Percentiles rank a stretch among this genome's conserved stretches.
Conservation (phyloP, 2,888 invertebrate species). For the Pollenia amentaria region DNA sequence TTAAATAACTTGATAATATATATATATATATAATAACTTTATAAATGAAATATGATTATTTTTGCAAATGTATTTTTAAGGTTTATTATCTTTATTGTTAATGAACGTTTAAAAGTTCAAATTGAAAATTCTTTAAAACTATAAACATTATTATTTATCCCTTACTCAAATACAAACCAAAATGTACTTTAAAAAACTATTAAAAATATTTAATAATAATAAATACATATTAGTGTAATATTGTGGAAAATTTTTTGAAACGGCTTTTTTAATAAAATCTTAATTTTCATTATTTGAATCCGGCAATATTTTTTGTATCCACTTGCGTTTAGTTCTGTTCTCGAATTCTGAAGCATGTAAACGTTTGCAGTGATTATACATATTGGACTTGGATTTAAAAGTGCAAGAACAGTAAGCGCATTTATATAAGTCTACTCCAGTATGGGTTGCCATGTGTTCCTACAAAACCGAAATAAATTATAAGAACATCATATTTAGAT, state of each 20-base stretch:
- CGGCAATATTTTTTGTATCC: constrained; percentile 13
- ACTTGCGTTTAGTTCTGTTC: constrained; percentile 68
- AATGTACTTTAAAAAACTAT: too few species aligned
- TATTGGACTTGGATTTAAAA: constrained; percentile 81
- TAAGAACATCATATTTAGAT: background rate
- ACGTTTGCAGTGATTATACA: constrained; percentile 82
- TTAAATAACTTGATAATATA: too few species aligned
- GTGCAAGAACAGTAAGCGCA: constrained; percentile 81
- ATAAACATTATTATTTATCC: too few species aligned
- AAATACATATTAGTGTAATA: too few species aligned
- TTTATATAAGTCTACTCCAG: constrained; percentile 81
- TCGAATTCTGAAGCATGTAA: constrained; percentile 82
- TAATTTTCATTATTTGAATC: background rate
- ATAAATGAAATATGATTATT: too few species aligned
- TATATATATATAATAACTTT: too few species aligned
- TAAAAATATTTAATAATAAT: too few species aligned
- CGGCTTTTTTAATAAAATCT: background rate
- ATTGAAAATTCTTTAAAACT: too few species aligned
- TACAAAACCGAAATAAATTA: constrained; percentile 61
- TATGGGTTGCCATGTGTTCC: constrained; percentile 83
- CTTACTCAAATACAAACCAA: too few species aligned
- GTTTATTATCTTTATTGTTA: too few species aligned
- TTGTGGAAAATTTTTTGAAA: background rate
- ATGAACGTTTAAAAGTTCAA: too few species aligned
- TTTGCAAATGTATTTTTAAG: too few species aligned